A percentile compares a stretch with the other conserved stretches of the same genome.
Conservation (phyloP, 2,888 invertebrate genomes). For the Leucoptera coffeella region DNA sequence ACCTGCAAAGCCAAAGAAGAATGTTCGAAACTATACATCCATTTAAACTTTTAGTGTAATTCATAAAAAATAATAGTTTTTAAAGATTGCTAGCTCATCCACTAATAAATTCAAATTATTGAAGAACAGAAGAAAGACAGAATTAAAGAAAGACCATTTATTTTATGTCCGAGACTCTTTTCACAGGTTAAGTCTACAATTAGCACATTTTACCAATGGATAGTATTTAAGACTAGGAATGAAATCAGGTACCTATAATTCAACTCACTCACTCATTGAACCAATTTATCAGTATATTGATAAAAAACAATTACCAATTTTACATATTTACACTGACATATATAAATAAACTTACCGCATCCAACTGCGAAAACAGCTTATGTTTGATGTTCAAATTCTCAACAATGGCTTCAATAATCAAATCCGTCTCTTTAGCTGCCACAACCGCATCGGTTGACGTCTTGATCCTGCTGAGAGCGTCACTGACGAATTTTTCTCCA, state of each 20-base stretch:
- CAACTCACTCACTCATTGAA: too few species aligned
- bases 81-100: too few species aligned
- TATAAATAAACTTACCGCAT: slow-evolving; percentile 39
- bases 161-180: too few species aligned
- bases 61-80: too few species aligned
- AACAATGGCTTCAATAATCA: slow-evolving; percentile 82
- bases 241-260: too few species aligned
- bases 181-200: too few species aligned
- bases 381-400: slow-evolving; percentile 76
- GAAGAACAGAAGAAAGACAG: too few species aligned
- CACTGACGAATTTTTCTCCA: slow-evolving; percentile 60
- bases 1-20: slow-evolving; percentile 24
- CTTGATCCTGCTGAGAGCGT: slow-evolving; percentile 56
- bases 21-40: not conserved
- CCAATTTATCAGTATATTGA: not conserved
- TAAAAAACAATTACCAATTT: not conserved
- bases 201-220: too few species aligned
- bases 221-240: too few species aligned
- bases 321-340: not conserved
- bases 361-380: slow-evolving; percentile 66
- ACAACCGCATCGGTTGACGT: slow-evolving; percentile 55
- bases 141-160: too few species aligned
- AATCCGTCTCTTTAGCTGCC: slow-evolving; percentile 60
- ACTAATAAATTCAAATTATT: too few species aligned
- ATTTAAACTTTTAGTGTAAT: too few species aligned